These are phyloP conservation scores for Tetropium fuscum DNA, from an alignment of 2,888 invertebrate species.

Conservation along the genomic window DNA sequence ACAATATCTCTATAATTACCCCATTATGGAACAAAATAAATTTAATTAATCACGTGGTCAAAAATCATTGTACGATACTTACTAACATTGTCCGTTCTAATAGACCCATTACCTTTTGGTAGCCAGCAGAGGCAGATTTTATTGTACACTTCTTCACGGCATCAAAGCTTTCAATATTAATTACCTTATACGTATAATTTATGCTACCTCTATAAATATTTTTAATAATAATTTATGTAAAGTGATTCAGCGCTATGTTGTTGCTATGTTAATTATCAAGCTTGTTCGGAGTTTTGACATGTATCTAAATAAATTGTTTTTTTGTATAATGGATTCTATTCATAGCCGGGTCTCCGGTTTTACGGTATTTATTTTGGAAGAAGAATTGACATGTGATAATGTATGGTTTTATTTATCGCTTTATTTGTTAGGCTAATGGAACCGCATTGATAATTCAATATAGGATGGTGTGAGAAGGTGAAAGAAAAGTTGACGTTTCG, in stretches of 20 bases:
- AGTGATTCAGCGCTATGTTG: constrained; percentile 9
- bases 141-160: not conserved
- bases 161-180: constrained; percentile 7
- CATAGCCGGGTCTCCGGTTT: not conserved
- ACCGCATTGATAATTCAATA: no score
- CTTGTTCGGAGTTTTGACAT: constrained; percentile 7
- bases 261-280: constrained; percentile 10
- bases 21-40: no score
- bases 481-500: no score
- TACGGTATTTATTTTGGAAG: not conserved
- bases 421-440: no score
- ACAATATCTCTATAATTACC: no score
- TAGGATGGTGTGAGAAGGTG: no score
- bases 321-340: constrained; percentile 6
- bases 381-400: not conserved
- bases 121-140: no score
- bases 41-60: no score
- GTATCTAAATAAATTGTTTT: constrained; percentile 18
- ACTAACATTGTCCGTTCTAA: no score
- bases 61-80: no score
- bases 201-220: not conserved
- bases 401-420: not conserved
- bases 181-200: constrained; percentile 4
- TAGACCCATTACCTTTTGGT: no score
- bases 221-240: constrained; percentile 14